Base-by-base conservation (phyloP, 2,797 vertebrate species). In the Microchirus variegatus region DNA sequence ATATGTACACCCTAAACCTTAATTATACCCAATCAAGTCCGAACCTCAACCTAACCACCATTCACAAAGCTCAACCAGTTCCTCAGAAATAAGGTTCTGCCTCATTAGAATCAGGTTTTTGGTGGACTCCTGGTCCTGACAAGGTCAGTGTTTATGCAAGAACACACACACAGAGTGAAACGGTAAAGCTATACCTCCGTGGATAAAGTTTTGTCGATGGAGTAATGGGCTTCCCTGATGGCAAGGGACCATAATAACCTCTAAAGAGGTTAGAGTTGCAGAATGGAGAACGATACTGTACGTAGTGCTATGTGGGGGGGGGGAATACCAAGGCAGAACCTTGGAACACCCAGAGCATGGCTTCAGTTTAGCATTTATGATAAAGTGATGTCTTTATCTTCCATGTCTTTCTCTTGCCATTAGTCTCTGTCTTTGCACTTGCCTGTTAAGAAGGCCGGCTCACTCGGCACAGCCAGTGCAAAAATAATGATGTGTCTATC, bases 151-250 rank as follows among this genome's bases (percentile, higher is more conserved):
- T 31, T 31, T 31, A 31, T 31, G 31, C 53, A 46, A 48, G 58
- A 63, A 44, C 40, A 49, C 26, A 42, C 54, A 56, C 63, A 60
- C 47, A 59, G 44, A 77, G 54, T 67, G 75, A 74, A 77, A 77
- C 77, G 77, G 77, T 81, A 81, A 82, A 77, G 73, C 82, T 84
- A 78, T 70, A 87, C 81, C 83, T 87, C 73, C 40, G 61, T 46
- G 74, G 73, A 82, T 78, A 74, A 69, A 80, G 80, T 77, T 78
- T 67, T 69, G 65, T 71, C 63, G 75, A 74, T 77, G 68, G 70
- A 86, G 78, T 88, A 89, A 88, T 90, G 85, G 78, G 70, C 84
- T 88, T 86, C 85, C 81, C 85, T 87, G 82, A 90, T 86, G 81
- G 85, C 73, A 59, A 75, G 88, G 79, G 87, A 89, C 80, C 59